A percentile compares a stretch with the other conserved stretches of the same genome.
Conservation (phyloP, 1,140 invertebrate genomes). For the Amphibalanus amphitrite region DNA sequence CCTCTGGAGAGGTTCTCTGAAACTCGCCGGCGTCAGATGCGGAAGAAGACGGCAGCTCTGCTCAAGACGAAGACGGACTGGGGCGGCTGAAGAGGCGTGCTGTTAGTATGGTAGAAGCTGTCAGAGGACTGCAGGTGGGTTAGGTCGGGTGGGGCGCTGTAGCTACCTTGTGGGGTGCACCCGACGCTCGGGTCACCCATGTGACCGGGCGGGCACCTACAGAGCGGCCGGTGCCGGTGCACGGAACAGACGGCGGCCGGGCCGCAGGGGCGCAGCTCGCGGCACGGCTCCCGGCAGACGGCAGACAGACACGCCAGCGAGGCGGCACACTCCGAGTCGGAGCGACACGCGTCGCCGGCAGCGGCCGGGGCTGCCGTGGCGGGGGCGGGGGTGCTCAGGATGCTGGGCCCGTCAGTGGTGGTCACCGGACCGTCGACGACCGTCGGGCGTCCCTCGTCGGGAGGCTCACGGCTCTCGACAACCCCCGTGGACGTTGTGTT, state of each 20-base stretch:
- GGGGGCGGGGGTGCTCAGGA: background rate
- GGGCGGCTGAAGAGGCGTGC: background rate
- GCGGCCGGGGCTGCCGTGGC: constrained; percentile 7
- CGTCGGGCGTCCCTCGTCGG: background rate
- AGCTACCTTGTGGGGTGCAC: constrained; percentile 5
- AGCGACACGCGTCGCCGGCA: constrained; percentile 8
- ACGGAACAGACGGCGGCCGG: constrained; percentile 29
- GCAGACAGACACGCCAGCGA: constrained; percentile 17
- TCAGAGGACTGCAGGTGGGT: background rate
- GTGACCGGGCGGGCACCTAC: constrained; percentile 46
- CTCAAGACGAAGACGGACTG: background rate
- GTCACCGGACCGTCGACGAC: background rate
- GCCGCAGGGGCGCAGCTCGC: constrained; percentile 21
- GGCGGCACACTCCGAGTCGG: constrained; percentile 17
- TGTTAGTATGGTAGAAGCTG: background rate
- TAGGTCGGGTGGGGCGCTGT: background rate
- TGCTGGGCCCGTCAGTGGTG: background rate
- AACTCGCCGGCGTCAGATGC: background rate
- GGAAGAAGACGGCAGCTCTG: background rate
- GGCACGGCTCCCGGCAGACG: constrained; percentile 18
- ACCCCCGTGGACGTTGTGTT: no score
- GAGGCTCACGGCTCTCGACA: background rate
- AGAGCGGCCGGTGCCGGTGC: constrained; percentile 52
- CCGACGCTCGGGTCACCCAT: constrained; percentile 37
- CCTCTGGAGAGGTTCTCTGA: background rate